A percentile compares a stretch with the other conserved stretches of the same genome.
phyloP scores from a whole-genome alignment of 1,140 invertebrate genomes.

The Platyura marginata region DNA sequence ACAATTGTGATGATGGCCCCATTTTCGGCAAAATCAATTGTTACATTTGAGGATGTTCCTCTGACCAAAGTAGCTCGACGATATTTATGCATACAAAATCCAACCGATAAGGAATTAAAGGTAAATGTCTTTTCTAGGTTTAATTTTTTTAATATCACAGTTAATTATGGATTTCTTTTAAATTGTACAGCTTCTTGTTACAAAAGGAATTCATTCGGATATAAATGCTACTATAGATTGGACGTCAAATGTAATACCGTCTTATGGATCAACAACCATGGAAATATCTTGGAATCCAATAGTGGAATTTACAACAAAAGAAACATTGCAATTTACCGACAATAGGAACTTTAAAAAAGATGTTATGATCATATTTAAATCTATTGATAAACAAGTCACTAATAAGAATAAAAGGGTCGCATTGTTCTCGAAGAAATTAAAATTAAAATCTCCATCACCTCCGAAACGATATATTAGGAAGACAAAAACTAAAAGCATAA shows the following conservation, averaged over 20 bases:
- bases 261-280: constrained; percentile 26
- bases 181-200: constrained; percentile 40
- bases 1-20: constrained; percentile 32
- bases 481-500: too few relatives aligned
- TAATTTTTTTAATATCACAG: too few relatives aligned
- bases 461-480: too few relatives aligned
- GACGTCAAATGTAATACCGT: constrained; percentile 26
- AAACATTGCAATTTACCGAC: constrained; percentile 40
- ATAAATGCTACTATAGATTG: constrained; percentile 33
- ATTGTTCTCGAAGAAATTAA: neutral
- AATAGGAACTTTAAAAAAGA: constrained; percentile 41
- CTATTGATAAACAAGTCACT: constrained; percentile 8
- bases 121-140: too few relatives aligned
- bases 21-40: constrained; percentile 37
- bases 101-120: constrained; percentile 30
- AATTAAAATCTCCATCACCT: constrained; percentile 1
- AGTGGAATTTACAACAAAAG: constrained; percentile 33
- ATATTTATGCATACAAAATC: constrained; percentile 35
- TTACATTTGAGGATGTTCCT: constrained; percentile 40
- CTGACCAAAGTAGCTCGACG: constrained; percentile 30
- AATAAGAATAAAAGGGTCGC: neutral
- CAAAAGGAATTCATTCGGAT: constrained; percentile 33
- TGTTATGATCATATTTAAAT: constrained; percentile 40
- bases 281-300: constrained; percentile 39
- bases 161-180: too few relatives aligned